Evolutionary conservation across 1,140 invertebrate genomes (phyloP), one percentile per base, ranked within the genome.

Genomic region (Dinoponera quadriceps): DNA sequence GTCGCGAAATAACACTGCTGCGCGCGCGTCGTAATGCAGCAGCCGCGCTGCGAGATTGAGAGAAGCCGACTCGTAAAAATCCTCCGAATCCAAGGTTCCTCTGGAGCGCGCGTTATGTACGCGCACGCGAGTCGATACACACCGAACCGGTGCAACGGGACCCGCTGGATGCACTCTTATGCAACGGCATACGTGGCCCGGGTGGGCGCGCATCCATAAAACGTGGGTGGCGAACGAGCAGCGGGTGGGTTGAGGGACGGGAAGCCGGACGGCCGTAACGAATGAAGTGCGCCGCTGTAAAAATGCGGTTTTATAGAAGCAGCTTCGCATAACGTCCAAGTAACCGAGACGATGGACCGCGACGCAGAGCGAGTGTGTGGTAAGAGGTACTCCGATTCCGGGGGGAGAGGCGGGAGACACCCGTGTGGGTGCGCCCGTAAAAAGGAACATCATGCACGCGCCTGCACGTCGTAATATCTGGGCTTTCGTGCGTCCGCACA

Each of bases 291-390:
- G 84, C 75, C 80, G 87, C 85, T 90, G 88, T 90, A 89, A 92
- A 92, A 91, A 91, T 92, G 88, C 82, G 87, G 85, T 91, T 91
- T 92, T 91, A 91, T 91, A 90, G 90, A 90, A 88, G 90, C 80
- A 84, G 84, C 86, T 85, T 90, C 87, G 74, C 89, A 82, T 88
- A 89, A 90, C 74, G 80, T 88, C 77, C 75, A 81, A 88, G 89
- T 87, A 88, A 92, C 84, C 83, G 62, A 77, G 82, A 85, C 86
- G 87, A 89, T 81, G 89, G 85, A 86, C 71, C 85, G 82, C 80
- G 85, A 85, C 66, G 29, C 59, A 55, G 11, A 16, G 27, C 60
- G 54, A 68, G 63, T 33, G 54, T 57, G 54, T 48, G 4, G 33
- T 11, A 16, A 29, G 33, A 57, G 55, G 44, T 22, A n/a, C 38